These are phyloP conservation scores for Eonycteris spelaea DNA, from an alignment of 2,113 vertebrate species.

Conservation along the genomic window DNA sequence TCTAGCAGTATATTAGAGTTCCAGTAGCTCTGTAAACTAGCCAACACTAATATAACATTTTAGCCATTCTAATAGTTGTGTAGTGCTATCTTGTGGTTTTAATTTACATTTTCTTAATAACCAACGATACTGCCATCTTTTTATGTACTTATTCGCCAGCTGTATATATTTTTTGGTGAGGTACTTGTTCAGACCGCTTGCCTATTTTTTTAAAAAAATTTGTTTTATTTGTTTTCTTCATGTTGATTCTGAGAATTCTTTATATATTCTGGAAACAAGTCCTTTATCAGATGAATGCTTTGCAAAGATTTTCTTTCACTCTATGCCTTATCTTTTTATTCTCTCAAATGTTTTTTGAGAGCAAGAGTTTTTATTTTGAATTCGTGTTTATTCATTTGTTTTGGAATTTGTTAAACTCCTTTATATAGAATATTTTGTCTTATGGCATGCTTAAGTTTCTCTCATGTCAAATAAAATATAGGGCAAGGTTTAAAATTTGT, in stretches of 20 bases:
- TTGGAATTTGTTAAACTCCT: constrained; percentile 26
- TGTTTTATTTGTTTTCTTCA: not conserved
- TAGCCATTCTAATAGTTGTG: not conserved
- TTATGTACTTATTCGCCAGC: not conserved
- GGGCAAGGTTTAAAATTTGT: not conserved
- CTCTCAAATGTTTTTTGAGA: not conserved
- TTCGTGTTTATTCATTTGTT: not conserved
- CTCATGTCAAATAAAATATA: not conserved
- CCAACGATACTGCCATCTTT: not conserved
- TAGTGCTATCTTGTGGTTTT: not conserved
- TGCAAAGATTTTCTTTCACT: not conserved
- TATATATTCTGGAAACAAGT: not conserved
- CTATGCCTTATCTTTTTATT: not conserved
- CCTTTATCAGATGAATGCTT: constrained; percentile 8
- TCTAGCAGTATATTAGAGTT: not conserved
- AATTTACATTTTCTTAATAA: not conserved
- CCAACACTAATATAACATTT: not conserved
- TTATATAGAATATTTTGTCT: not conserved
- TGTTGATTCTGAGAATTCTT: constrained; percentile 16
- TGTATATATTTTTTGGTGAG: not conserved
- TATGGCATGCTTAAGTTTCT: not conserved
- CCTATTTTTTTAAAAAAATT: not conserved
- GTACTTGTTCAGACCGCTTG: not conserved
- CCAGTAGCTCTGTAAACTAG: not conserved
- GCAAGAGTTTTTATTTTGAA: constrained; percentile 1